Evolutionary conservation across 2,797 vertebrate genomes (phyloP).

Genomic region (Paratrypauchen microcephalus): DNA sequence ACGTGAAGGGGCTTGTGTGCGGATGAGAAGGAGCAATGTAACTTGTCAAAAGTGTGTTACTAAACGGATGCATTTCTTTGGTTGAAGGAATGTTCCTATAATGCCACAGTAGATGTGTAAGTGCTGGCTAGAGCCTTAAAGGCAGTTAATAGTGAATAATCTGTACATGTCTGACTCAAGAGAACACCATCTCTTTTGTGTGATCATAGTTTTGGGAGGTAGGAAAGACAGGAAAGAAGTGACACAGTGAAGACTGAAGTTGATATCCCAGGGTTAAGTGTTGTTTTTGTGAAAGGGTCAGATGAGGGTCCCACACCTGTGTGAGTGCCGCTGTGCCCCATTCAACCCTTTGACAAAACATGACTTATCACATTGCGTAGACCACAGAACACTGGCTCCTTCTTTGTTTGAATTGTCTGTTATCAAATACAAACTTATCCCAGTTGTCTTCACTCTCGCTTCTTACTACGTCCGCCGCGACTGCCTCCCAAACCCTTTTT

Average conservation of each 20-base stretch:
- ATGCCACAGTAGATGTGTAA: slow-evolving; percentile 57
- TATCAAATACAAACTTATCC: slow-evolving; percentile 27
- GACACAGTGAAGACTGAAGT: slow-evolving; percentile 70
- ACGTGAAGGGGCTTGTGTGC: slow-evolving; percentile 60
- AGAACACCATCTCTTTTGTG: slow-evolving; percentile 47
- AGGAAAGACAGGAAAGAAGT: slow-evolving; percentile 53
- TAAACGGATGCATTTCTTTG: slow-evolving; percentile 71
- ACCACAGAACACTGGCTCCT: slow-evolving; percentile 36
- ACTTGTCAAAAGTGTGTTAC: slow-evolving; percentile 45
- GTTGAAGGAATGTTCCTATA: slow-evolving; percentile 73
- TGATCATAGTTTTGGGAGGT: slow-evolving; percentile 61
- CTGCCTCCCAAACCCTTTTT: slow-evolving; percentile 55
- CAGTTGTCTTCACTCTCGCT: slow-evolving; percentile 59
- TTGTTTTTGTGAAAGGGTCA: background rate
- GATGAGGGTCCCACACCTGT: slow-evolving; percentile 4
- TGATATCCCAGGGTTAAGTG: slow-evolving; percentile 36
- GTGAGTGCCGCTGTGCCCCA: background rate
- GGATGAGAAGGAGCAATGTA: slow-evolving; percentile 50
- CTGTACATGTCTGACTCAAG: slow-evolving; percentile 46
- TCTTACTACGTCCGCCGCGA: slow-evolving; percentile 64
- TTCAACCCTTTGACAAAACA: slow-evolving; percentile 11
- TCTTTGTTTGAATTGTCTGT: slow-evolving; percentile 41
- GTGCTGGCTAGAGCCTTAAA: slow-evolving; percentile 56
- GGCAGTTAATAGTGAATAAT: slow-evolving; percentile 57
- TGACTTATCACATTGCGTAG: slow-evolving; percentile 23